phyloP scores from a whole-genome alignment of 2,888 invertebrate genomes.

The Dicyrtomina minuta region DNA sequence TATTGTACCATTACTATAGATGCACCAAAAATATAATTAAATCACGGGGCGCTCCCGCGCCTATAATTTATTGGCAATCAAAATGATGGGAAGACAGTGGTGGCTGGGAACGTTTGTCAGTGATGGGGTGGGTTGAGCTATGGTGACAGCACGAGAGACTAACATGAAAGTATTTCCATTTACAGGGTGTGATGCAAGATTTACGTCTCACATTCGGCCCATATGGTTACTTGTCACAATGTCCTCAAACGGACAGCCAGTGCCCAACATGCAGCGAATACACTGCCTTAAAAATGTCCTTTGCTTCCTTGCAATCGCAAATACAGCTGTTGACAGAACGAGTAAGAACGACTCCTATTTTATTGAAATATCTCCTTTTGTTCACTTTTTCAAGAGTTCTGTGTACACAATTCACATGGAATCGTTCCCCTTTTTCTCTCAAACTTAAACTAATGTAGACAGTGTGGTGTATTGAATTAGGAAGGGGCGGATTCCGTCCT shows the following conservation, averaged over 20 bases:
- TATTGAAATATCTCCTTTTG: slow-evolving; percentile 7
- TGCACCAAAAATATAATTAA: slow-evolving; percentile 1
- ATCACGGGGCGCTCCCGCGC: too few relatives aligned
- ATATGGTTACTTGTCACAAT: slow-evolving; percentile 82
- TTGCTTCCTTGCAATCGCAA: slow-evolving; percentile 76
- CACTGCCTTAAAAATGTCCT: slow-evolving; percentile 76
- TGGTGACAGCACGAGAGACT: too few relatives aligned
- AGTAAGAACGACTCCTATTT: slow-evolving; percentile 62
- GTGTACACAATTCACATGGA: not conserved
- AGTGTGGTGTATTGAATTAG: not conserved
- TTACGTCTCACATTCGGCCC: slow-evolving; percentile 80
- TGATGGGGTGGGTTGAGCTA: too few relatives aligned
- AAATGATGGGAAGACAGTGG: too few relatives aligned
- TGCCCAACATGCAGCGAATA: slow-evolving; percentile 91
- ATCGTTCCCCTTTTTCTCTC: not conserved
- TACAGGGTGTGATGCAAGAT: slow-evolving; percentile 84
- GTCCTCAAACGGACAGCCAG: slow-evolving; percentile 79
- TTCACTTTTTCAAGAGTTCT: not conserved
- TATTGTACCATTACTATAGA: too few relatives aligned
- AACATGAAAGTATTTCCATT: slow-evolving; percentile 35
- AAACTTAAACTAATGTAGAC: not conserved
- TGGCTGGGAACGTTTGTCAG: too few relatives aligned
- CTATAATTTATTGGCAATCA: too few relatives aligned
- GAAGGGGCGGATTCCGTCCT: not conserved
- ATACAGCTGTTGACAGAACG: slow-evolving; percentile 79